Evolutionary conservation across 2,797 vertebrate genomes (phyloP), one percentile per base, ranked within the genome.

Genomic region (Pipistrellus nathusii): DNA sequence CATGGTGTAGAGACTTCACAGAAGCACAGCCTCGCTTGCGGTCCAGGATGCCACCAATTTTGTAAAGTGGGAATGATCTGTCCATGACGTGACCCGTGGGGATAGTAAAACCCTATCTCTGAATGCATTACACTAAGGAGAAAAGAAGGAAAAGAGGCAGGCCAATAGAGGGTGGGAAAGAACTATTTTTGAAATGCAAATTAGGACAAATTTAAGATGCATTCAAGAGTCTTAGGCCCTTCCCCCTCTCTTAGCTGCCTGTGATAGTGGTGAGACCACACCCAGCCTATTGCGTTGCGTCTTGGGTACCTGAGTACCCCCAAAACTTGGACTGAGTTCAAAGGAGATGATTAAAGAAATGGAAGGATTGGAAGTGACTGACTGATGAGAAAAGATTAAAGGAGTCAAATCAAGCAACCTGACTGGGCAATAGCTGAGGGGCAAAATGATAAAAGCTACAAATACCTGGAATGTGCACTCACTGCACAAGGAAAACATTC

Each of bases 361-460:
- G 30, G 18, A 23, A 46, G 23, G 51, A 93, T 85, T 95, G 92
- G 69, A 95, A 82, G 83, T 90, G 92, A 95, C n/a, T 95, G 91
- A 95, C 89, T 91, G 89, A 88, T 59, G 90, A 91, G 90, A 80
- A 95, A 91, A 97, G 95, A 95, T 95, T 81, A 96, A 97, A 97
- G 92, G 72, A 88, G 32, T 21, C 88, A 82, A 93, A 88, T 89
- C 85, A 81, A 57, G 93, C 44, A 89, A 96, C 0, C 80, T 90
- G 78, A 84, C 73, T 32, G 88, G 68, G 83, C 51, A 32, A 66
- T 94, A 83, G 95, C 96, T 85, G 53, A 86, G 86, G 94, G 94
- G 88, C 86, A 88, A 89, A 81, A 92, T 53, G 92, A 95, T 94
- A 93, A 95, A 97, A 93, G 88, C 71, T 95, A 81, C 95, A 77